phyloP scores from a whole-genome alignment of 2,888 invertebrate species.

The Dynastes grantii region DNA sequence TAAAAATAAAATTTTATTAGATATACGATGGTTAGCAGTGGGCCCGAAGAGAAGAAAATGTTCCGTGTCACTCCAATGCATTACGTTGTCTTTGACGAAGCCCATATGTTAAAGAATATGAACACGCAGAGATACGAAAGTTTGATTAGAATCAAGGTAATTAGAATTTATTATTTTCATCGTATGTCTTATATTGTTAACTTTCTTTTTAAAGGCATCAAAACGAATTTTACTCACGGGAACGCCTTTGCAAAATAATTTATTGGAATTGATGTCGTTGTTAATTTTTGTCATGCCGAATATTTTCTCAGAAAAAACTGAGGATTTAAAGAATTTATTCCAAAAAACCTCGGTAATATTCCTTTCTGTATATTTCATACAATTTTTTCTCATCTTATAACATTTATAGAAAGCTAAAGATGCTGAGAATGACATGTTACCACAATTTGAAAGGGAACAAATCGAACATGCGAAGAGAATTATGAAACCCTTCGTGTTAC shows the following conservation, averaged over 20 bases:
- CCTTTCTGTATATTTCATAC: too few relatives aligned
- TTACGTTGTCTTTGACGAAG: conserved; percentile 97
- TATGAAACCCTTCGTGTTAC: conserved; percentile 95
- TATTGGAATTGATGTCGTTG: conserved; percentile 95
- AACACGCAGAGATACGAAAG: conserved; percentile 91
- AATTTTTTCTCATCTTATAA: not conserved
- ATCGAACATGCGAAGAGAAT: conserved; percentile 95
- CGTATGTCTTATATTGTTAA: not conserved
- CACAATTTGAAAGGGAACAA: conserved; percentile 91
- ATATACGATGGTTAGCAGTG: conserved; percentile 86
- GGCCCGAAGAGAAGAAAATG: conserved; percentile 91
- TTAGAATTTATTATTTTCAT: conserved; percentile 1
- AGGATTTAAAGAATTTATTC: conserved; percentile 90
- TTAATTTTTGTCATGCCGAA: conserved; percentile 97
- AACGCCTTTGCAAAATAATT: conserved; percentile 96
- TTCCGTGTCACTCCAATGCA: conserved; percentile 91
- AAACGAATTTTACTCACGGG: conserved; percentile 93
- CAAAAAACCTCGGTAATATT: conserved; percentile 78
- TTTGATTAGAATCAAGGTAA: conserved; percentile 83
- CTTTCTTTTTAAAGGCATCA: conserved; percentile 76
- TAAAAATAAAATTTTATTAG: conserved; percentile 63
- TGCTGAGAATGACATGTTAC: conserved; percentile 75
- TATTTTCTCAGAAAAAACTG: conserved; percentile 90
- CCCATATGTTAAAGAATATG: conserved; percentile 99
- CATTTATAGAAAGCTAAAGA: conserved; percentile 73